A percentile compares a stretch with the other conserved stretches of the same genome.
Evolutionary conservation across 2,888 invertebrate species (phyloP).

Genomic region (Drosophila quinaria): DNA sequence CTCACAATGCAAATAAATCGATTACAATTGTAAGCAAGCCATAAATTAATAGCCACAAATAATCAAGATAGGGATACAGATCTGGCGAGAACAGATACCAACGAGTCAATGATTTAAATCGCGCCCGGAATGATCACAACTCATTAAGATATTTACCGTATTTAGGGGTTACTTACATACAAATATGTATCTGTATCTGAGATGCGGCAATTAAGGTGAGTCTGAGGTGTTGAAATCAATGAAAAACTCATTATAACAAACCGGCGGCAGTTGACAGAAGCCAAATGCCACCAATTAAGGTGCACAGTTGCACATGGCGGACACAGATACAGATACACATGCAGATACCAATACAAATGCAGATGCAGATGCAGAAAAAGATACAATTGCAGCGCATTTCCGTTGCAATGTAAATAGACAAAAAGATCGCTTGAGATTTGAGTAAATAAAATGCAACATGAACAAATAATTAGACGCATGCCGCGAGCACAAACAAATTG

Average conservation of each 20-base stretch:
- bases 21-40: constrained; percentile 41
- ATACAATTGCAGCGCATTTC: constrained; percentile 61
- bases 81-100: constrained; percentile 6
- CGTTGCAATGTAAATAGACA: constrained; percentile 69
- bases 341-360: constrained; percentile 14
- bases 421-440: constrained; percentile 53
- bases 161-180: constrained; percentile 49
- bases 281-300: constrained; percentile 85
- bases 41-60: constrained; percentile 47
- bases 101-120: constrained; percentile 58
- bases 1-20: constrained; percentile 65
- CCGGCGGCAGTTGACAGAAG: constrained; percentile 84
- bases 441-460: constrained; percentile 73
- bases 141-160: constrained; percentile 71
- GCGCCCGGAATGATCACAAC: constrained; percentile 49
- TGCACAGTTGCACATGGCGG: constrained; percentile 41
- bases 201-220: constrained; percentile 67
- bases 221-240: constrained; percentile 80
- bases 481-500: constrained; percentile 63
- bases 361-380: constrained; percentile 22
- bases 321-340: constrained; percentile 20
- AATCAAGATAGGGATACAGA: constrained; percentile 33
- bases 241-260: constrained; percentile 83
- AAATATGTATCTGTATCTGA: constrained; percentile 40
- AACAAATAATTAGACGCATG: constrained; percentile 72